Base-by-base conservation (phyloP, 2,797 vertebrate genomes). In the Corythornis leucogaster region DNA sequence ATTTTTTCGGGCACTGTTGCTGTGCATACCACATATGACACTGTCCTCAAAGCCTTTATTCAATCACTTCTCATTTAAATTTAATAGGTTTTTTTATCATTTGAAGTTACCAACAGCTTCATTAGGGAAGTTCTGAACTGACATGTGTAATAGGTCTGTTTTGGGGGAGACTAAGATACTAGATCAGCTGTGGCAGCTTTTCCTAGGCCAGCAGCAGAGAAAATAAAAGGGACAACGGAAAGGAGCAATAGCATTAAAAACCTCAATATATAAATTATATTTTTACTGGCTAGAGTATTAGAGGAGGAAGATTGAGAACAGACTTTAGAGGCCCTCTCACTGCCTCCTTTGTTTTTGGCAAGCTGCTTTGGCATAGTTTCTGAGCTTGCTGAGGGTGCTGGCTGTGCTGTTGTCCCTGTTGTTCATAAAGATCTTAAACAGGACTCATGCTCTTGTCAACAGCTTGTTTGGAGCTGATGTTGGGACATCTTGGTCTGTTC, bases 291-390 rank as follows among this genome's bases (percentile, higher is more conserved):
- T 55, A 50, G n/a, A 48, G 45, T 48, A 30, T 64, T 66, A 62
- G 38, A 53, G 76, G 73, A 64, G 33, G 54, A 82, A 76, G 66
- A 78, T 85, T 83, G 50, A 75, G 80, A 87, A 8, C 51, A 80
- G 42, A 30, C 38, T 85, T 66, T 30, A 42, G 61, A 82, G 89
- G 38, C 45, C 22, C 30, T 84, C 20, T 90, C 14, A 0, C 42
- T 71, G 33, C 46, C 87, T 93, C 57, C 79, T 89, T 89, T 89
- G 73, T 50, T 90, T 89, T 80, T 87, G 92, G 57, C 87, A 90
- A 26, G 22, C 46, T 0, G 0, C 1, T 77, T 68, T 91, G 94
- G 64, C 89, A 16, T 42, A 0, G 0, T 2, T 61, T 57, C 63
- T 57, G 57, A 80, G 61, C 76, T 61, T 57, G 66, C 76, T 5